Conservation (phyloP, 2,797 vertebrate genomes). For the Anisognathus igniventris region DNA sequence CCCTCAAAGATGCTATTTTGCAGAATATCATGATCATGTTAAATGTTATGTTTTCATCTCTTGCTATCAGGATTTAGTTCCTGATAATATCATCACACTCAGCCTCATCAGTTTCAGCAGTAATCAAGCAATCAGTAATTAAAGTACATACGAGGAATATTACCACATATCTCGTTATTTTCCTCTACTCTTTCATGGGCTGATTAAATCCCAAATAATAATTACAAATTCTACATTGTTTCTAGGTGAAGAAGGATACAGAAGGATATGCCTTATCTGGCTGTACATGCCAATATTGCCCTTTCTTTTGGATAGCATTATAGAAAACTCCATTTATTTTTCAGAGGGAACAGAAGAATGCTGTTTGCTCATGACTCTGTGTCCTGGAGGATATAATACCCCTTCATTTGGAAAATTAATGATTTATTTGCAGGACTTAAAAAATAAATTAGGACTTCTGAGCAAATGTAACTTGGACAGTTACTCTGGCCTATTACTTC, state of each 20-base stretch:
- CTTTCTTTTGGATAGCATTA: neutral
- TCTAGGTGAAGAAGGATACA: neutral
- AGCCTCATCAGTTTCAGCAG: slow-evolving; percentile 28
- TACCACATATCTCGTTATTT: neutral
- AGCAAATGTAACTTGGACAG: neutral
- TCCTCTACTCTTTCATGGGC: neutral
- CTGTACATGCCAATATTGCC: neutral
- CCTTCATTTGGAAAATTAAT: neutral
- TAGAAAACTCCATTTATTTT: neutral
- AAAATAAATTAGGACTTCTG: neutral
- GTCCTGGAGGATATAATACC: neutral
- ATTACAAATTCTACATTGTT: neutral
- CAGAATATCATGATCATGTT: neutral
- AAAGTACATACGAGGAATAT: slow-evolving; percentile 1
- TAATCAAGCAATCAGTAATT: slow-evolving; percentile 44
- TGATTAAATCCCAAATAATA: slow-evolving; percentile 21
- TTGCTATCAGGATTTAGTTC: slow-evolving; percentile 13
- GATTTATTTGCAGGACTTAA: neutral
- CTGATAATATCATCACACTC: neutral
- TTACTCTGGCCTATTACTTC: neutral
- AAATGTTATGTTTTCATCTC: slow-evolving; percentile 15
- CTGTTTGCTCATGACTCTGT: neutral
- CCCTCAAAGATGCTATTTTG: neutral
- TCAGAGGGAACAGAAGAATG: neutral
- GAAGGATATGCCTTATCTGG: neutral